Conservation (phyloP, 2,888 invertebrate genomes). For the Orthosia gracilis region DNA sequence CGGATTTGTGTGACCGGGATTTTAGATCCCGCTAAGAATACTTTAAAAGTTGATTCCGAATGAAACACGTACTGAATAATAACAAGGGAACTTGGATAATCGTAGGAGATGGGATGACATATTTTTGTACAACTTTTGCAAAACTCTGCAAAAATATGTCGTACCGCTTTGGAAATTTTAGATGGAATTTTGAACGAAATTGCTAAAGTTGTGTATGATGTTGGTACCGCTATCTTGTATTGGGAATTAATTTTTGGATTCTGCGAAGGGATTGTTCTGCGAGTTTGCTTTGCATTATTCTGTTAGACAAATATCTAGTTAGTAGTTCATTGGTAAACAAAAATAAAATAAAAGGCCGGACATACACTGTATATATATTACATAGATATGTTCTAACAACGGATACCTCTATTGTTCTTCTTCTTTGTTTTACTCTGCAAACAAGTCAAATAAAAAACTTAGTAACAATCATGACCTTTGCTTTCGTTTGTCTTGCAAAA, state of each 20-base stretch:
- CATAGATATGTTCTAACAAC: not conserved
- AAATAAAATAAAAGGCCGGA: not conserved
- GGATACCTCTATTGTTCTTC: not conserved
- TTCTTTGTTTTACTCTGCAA: not conserved
- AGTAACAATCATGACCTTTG: not conserved
- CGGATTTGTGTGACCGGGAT: constrained; percentile 53
- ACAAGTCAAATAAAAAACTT: constrained; percentile 10
- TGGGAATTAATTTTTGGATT: constrained; percentile 20
- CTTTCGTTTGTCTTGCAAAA: constrained; percentile 4
- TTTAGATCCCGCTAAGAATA: constrained; percentile 53
- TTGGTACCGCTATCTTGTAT: constrained; percentile 19
- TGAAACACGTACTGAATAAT: constrained; percentile 59
- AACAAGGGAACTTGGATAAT: constrained; percentile 55
- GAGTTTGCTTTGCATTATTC: constrained; percentile 11
- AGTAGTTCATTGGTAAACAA: no score
- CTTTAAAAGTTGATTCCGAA: constrained; percentile 59
- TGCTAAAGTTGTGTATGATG: constrained; percentile 51
- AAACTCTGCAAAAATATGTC: constrained; percentile 50
- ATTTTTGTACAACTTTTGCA: constrained; percentile 56
- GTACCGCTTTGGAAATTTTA: constrained; percentile 52
- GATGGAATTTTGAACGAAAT: constrained; percentile 53
- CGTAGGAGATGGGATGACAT: constrained; percentile 48
- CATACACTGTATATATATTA: not conserved
- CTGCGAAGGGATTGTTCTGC: not conserved
- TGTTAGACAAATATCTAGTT: not conserved